Conservation (phyloP, 2,888 invertebrate genomes). For the Chloroclysta siterata region DNA sequence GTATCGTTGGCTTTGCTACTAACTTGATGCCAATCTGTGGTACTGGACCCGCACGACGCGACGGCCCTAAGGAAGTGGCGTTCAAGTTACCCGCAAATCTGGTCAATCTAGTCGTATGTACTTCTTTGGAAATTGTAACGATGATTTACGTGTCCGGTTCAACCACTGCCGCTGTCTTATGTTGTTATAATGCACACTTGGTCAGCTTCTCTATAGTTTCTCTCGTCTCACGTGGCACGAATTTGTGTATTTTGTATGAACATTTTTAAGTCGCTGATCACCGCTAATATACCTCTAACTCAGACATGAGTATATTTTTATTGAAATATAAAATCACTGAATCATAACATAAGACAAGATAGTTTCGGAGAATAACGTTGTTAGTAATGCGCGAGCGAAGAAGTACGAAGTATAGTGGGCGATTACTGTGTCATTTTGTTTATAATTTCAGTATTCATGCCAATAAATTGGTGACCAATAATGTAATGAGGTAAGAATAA, state of each 20-base stretch:
- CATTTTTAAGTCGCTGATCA: too few species aligned
- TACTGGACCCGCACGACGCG: slow-evolving; percentile 19
- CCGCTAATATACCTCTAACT: too few species aligned
- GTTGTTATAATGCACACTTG: slow-evolving; percentile 5
- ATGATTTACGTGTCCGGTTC: slow-evolving; percentile 31
- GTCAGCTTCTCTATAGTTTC: slow-evolving; percentile 11
- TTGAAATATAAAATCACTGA: too few species aligned
- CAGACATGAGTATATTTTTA: too few species aligned
- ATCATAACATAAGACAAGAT: too few species aligned
- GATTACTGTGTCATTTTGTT: too few species aligned
- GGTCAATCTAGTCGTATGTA: slow-evolving; percentile 28
- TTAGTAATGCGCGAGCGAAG: too few species aligned
- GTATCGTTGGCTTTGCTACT: slow-evolving; percentile 50
- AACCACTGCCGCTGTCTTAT: slow-evolving; percentile 3
- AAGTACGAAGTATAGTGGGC: too few species aligned
- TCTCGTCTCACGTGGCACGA: neutral
- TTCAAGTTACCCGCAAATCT: slow-evolving; percentile 42
- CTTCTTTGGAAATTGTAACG: slow-evolving; percentile 37
- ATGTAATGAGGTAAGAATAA: neutral
- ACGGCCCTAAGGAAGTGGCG: slow-evolving; percentile 53
- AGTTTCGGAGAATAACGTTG: too few species aligned
- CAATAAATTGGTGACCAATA: too few species aligned
- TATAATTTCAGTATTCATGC: too few species aligned
- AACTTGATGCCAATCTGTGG: slow-evolving; percentile 34
- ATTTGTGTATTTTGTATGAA: neutral